Evolutionary conservation across 2,113 vertebrate species (phyloP).

Genomic region (Corythornis madagascariensis): DNA sequence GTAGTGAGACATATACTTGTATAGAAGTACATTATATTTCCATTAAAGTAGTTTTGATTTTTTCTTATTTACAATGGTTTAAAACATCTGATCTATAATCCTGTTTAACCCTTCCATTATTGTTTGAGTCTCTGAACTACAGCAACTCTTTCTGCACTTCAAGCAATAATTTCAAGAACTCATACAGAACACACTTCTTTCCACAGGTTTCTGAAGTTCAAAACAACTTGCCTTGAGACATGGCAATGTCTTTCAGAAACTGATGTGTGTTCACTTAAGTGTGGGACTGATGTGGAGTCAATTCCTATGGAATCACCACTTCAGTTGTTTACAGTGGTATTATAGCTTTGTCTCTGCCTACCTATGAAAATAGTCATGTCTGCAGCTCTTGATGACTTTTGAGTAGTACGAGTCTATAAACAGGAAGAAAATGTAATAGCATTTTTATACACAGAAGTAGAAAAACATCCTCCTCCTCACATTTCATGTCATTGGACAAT

Average conservation of each 20-base stretch:
- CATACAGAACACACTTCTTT: not conserved
- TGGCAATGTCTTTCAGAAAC: not conserved
- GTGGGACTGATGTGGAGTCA: not conserved
- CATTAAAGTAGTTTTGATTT: not conserved
- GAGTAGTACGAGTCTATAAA: not conserved
- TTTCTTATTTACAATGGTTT: not conserved
- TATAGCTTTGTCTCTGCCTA: not conserved
- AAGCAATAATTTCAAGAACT: not conserved
- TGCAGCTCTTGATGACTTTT: not conserved
- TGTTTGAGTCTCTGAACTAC: not conserved
- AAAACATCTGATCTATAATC: not conserved
- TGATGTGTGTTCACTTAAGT: not conserved
- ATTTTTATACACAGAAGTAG: not conserved
- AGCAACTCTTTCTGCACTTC: not conserved
- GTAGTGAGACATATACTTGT: not conserved
- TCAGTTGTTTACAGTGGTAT: not conserved
- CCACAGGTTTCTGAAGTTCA: not conserved
- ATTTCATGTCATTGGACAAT: not conserved
- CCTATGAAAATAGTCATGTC: not conserved
- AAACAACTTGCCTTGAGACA: not conserved
- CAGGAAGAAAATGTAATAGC: not conserved
- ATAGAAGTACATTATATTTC: not conserved
- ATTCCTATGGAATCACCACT: not conserved
- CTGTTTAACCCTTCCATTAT: not conserved
- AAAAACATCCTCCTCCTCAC: not conserved